Evolutionary conservation across 2,113 vertebrate species (phyloP).

Genomic region (Aviceda subcristata): DNA sequence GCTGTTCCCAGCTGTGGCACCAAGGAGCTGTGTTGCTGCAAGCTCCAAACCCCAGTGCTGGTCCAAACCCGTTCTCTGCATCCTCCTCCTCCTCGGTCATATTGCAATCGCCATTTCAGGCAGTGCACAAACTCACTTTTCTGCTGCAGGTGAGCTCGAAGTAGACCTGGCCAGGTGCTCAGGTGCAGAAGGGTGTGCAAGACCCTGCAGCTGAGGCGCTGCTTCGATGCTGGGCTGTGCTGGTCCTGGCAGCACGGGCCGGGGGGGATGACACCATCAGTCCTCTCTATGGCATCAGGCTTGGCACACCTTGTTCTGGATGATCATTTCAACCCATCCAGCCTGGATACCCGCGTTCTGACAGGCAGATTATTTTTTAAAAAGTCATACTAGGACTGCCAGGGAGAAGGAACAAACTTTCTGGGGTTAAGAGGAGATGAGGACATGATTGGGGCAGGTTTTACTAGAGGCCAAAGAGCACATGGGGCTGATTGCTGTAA

Average conservation of each 20-base stretch:
- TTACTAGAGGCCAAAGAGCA: background rate
- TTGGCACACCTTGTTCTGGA: background rate
- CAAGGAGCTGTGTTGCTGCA: background rate
- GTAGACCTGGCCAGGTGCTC: background rate
- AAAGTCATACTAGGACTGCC: background rate
- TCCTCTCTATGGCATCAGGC: background rate
- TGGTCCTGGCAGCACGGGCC: background rate
- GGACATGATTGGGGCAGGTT: background rate
- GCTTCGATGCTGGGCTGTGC: background rate
- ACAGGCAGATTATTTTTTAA: background rate
- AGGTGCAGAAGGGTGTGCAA: background rate
- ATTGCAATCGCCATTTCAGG: background rate
- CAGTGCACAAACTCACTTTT: background rate
- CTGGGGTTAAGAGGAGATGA: background rate
- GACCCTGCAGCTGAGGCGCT: background rate
- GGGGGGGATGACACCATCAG: background rate
- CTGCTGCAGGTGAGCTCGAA: background rate
- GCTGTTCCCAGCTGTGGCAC: background rate
- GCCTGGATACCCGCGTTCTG: background rate
- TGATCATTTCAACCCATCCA: background rate
- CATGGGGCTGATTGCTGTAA: background rate
- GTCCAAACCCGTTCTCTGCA: background rate
- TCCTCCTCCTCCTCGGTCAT: background rate
- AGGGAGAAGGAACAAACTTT: background rate
- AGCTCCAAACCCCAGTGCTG: background rate